A percentile compares a stretch with the other conserved stretches of the same genome.
Conservation (phyloP, 1,140 invertebrate species). For the Nylanderia fulva region DNA sequence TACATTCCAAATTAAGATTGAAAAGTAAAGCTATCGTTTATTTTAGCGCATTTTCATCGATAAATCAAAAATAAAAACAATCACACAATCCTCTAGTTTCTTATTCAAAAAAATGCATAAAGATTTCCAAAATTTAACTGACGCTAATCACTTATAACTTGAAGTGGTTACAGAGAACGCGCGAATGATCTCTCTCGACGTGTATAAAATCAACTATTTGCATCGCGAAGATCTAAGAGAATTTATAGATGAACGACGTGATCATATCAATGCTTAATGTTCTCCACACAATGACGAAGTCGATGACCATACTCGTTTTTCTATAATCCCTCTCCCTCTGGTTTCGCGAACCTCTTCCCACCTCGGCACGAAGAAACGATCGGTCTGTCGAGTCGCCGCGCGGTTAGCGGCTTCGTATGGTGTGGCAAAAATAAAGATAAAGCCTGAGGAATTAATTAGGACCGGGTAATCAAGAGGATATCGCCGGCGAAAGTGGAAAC, state of each 20-base stretch:
- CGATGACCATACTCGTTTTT: constrained; percentile 60
- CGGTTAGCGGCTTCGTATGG: constrained; percentile 47
- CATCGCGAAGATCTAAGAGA: background rate
- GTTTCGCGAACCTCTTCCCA: constrained; percentile 33
- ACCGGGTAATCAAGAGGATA: constrained; percentile 84
- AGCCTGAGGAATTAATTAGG: constrained; percentile 85
- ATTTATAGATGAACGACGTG: background rate
- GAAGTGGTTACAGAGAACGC: background rate
- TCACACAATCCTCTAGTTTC: background rate
- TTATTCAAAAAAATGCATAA: background rate
- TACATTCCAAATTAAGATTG: background rate
- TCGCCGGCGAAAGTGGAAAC: constrained; percentile 69
- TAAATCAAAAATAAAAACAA: background rate
- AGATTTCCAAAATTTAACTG: background rate
- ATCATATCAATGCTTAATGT: background rate
- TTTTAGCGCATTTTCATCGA: background rate
- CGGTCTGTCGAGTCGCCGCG: constrained; percentile 52
- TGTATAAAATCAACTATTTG: too few species aligned
- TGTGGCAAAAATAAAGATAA: constrained; percentile 81
- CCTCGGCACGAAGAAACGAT: constrained; percentile 27
- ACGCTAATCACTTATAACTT: background rate
- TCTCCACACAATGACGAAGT: constrained; percentile 52
- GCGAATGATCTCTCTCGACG: background rate
- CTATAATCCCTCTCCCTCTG: background rate
- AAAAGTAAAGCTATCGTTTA: background rate